A percentile compares a stretch with the other conserved stretches of the same genome.
Conservation (phyloP, 2,797 vertebrate species). For the Protonibea diacanthus region DNA sequence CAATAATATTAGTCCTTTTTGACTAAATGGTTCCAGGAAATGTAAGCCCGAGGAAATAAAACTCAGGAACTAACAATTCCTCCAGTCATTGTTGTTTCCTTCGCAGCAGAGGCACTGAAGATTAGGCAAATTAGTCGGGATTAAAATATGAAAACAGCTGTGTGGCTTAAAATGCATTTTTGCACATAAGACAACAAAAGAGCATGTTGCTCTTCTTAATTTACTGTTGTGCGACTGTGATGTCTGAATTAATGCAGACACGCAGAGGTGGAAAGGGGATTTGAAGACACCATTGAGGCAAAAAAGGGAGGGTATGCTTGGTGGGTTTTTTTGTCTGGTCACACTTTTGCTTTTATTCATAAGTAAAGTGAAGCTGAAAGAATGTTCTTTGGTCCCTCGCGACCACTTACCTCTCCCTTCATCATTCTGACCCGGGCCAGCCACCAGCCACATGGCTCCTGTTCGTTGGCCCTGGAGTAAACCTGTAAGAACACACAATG, state of each 20-base stretch:
- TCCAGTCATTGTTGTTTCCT: neutral
- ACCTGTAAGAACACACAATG: constrained; percentile 78
- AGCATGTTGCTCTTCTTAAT: neutral
- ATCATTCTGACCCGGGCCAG: constrained; percentile 94
- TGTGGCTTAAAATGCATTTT: neutral
- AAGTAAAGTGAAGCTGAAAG: too few relatives aligned
- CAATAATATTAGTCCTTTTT: neutral
- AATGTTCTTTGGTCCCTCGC: neutral
- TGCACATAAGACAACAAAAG: neutral
- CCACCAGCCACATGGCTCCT: constrained; percentile 96
- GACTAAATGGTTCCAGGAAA: neutral
- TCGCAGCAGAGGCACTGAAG: neutral
- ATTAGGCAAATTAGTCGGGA: constrained; percentile 2
- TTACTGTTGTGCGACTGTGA: too few relatives aligned
- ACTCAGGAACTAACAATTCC: neutral
- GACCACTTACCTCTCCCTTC: constrained; percentile 90
- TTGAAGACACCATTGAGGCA: neutral
- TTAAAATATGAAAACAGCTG: constrained; percentile 9
- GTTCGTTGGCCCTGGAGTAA: constrained; percentile 93
- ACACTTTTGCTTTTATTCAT: neutral
- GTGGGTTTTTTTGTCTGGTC: neutral
- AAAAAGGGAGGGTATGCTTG: neutral
- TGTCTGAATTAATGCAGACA: neutral
- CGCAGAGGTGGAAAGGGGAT: neutral
- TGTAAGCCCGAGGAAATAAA: constrained; percentile 5